These are phyloP conservation scores for Drosophila tanythrix DNA, from an alignment of 2,888 invertebrate species.

Conservation along the genomic window DNA sequence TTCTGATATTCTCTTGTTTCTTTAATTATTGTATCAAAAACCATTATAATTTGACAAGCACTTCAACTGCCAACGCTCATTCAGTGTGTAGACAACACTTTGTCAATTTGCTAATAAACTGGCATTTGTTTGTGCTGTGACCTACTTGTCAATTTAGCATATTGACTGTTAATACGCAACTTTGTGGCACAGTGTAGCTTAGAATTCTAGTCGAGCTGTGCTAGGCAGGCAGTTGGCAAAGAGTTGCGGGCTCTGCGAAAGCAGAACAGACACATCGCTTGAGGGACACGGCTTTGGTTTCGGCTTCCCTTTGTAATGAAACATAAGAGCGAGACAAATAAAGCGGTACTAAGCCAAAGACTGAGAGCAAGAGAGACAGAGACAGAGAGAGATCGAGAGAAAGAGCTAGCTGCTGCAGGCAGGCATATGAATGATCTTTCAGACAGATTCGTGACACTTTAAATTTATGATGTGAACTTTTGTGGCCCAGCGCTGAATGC, in stretches of 20 bases:
- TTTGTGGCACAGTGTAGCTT: conserved; percentile 60
- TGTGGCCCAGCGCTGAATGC: conserved; percentile 60
- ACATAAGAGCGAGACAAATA: conserved; percentile 20
- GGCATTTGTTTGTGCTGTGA: conserved; percentile 7
- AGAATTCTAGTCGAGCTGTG: conserved; percentile 60
- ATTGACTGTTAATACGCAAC: background rate
- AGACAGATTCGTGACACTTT: conserved; percentile 81
- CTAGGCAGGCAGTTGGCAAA: conserved; percentile 26
- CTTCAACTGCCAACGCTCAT: background rate
- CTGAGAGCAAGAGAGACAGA: conserved; percentile 6
- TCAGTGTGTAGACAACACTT: background rate
- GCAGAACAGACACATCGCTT: conserved; percentile 61
- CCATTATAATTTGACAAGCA: background rate
- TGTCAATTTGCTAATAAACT: background rate
- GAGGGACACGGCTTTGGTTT: conserved; percentile 56
- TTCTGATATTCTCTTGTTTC: background rate
- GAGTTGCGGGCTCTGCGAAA: conserved; percentile 43
- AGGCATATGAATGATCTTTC: conserved; percentile 79
- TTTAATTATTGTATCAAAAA: background rate
- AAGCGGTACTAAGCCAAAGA: background rate
- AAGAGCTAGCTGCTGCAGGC: conserved; percentile 28
- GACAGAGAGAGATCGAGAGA: conserved; percentile 2
- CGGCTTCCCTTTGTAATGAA: conserved; percentile 73
- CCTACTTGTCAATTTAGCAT: conserved; percentile 9
- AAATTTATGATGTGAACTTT: conserved; percentile 82